Evolutionary conservation across 2,113 vertebrate species (phyloP).

Genomic region (Spilogale gracilis): DNA sequence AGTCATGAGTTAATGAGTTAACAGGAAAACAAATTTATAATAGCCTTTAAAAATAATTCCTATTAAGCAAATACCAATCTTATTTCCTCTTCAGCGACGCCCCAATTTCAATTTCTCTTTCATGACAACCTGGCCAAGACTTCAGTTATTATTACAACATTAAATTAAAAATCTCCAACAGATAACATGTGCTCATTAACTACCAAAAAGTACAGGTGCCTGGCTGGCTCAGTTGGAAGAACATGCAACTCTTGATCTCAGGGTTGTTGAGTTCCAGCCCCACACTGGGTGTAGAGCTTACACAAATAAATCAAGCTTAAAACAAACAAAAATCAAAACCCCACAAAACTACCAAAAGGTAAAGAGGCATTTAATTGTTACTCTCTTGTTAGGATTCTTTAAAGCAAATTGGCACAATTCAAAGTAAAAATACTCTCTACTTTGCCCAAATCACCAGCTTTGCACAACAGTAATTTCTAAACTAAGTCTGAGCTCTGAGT

Average conservation of each 20-base stretch:
- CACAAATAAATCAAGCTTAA: not conserved
- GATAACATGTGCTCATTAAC: not conserved
- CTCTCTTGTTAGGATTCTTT: not conserved
- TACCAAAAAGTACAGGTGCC: not conserved
- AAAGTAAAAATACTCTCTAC: constrained; percentile 60
- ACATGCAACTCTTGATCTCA: not conserved
- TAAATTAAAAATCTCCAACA: constrained; percentile 46
- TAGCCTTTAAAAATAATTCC: constrained; percentile 5
- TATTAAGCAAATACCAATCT: not conserved
- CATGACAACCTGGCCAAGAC: not conserved
- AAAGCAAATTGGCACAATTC: constrained; percentile 6
- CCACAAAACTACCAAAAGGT: not conserved
- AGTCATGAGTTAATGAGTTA: constrained; percentile 14
- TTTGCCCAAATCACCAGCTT: constrained; percentile 3
- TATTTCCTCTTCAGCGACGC: constrained; percentile 24
- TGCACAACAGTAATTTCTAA: constrained; percentile 21
- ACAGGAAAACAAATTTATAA: constrained; percentile 30
- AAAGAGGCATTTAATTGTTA: constrained; percentile 18
- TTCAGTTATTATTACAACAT: not conserved
- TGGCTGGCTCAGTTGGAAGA: not conserved
- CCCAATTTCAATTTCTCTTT: constrained; percentile 38
- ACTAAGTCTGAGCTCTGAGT: not conserved
- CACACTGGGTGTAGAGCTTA: not conserved
- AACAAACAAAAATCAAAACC: not conserved
- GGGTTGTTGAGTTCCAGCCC: not conserved